phyloP scores from a whole-genome alignment of 1,140 invertebrate genomes.

The Heliconius melpomene region DNA sequence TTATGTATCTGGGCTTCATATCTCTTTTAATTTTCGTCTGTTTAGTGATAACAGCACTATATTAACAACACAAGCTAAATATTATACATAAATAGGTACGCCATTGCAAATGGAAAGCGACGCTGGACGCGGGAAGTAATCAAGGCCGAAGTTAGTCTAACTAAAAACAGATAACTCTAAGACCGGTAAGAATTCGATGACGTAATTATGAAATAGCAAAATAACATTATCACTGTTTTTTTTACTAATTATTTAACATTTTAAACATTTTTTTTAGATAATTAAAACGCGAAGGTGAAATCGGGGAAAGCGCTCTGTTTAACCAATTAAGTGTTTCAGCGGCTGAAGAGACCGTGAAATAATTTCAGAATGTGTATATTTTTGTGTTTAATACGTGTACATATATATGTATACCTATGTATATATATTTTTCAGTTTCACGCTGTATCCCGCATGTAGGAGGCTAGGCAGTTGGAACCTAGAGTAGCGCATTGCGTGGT shows the following conservation, averaged over 20 bases:
- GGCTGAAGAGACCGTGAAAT: constrained; percentile 3
- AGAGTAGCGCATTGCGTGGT: too few species aligned
- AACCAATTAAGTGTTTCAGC: neutral
- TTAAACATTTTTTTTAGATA: neutral
- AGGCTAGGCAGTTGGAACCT: too few species aligned
- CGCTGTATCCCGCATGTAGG: too few species aligned
- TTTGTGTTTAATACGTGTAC: neutral
- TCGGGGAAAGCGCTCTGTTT: constrained; percentile 13
- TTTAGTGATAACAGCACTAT: neutral
- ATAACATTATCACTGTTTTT: neutral
- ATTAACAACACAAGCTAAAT: neutral
- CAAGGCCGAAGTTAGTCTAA: neutral
- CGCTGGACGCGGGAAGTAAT: neutral
- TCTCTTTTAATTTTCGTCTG: neutral
- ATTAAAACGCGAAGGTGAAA: neutral
- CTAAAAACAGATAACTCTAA: neutral
- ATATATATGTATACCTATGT: neutral
- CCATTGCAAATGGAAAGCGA: neutral
- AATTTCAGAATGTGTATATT: neutral
- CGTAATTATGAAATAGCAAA: neutral
- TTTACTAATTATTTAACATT: neutral
- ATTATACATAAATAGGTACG: neutral
- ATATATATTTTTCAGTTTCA: neutral
- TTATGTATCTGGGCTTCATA: neutral
- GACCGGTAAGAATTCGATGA: neutral